Conservation (phyloP, 53 echinoderm and acorn worm species). For the Apostichopus leukothele region DNA sequence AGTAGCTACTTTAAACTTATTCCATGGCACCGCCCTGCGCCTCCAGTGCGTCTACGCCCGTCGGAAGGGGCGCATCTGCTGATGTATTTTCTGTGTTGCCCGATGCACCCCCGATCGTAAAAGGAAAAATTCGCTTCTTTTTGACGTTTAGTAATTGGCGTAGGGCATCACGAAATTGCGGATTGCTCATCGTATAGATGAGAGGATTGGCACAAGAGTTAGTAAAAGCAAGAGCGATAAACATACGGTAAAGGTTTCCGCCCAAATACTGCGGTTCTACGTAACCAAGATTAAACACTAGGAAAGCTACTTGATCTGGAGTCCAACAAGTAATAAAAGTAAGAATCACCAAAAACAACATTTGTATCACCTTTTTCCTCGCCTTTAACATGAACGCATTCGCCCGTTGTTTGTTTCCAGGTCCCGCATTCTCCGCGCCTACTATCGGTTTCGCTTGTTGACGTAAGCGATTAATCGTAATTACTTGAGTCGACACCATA, state of each 20-base stretch:
- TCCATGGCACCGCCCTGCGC: conserved; percentile 22
- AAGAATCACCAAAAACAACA: conserved; percentile 52
- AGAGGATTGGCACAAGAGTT: conserved; percentile 62
- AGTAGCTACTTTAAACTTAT: background rate
- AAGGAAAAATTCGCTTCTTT: conserved; percentile 25
- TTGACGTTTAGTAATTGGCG: conserved; percentile 1
- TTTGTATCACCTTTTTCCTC: conserved; percentile 51
- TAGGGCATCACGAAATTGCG: conserved; percentile 52
- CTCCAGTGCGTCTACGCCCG: conserved; percentile 41
- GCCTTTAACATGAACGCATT: conserved; percentile 45
- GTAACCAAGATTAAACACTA: conserved; percentile 55
- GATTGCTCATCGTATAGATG: conserved; percentile 56
- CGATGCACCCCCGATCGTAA: background rate
- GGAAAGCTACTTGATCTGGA: conserved; percentile 55
- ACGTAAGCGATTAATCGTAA: conserved; percentile 67
- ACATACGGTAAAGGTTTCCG: conserved; percentile 45
- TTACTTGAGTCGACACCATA: conserved; percentile 74
- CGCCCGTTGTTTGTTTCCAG: conserved; percentile 3
- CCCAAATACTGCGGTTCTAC: conserved; percentile 45
- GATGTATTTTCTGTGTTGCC: conserved; percentile 44
- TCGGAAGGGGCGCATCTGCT: conserved; percentile 18
- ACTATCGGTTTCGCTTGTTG: conserved; percentile 38
- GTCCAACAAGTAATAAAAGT: conserved; percentile 62
- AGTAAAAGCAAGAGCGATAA: conserved; percentile 51
- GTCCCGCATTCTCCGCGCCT: background rate